A percentile compares a stretch with the other conserved stretches of the same genome.
These are phyloP conservation scores for Enteromius fasciolatus DNA, from an alignment of 2,797 vertebrate species.

Conservation along the genomic window DNA sequence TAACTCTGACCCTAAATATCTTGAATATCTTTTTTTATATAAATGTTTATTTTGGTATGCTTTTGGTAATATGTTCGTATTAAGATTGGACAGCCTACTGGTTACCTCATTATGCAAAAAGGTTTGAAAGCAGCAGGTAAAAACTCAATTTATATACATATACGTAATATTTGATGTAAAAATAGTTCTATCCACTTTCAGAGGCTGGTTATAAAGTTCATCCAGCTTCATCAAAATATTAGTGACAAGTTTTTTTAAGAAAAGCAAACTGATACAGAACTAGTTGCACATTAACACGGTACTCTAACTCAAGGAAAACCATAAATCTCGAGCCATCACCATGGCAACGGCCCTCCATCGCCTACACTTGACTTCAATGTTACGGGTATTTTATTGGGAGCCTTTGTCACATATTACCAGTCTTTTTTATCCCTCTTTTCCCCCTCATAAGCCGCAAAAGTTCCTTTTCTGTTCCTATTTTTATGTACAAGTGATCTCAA, in stretches of 20 bases:
- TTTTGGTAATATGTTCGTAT: neutral
- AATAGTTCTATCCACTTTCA: neutral
- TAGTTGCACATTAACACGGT: conserved; percentile 11
- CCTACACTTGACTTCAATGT: conserved; percentile 68
- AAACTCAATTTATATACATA: neutral
- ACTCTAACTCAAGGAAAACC: conserved; percentile 67
- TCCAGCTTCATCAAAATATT: neutral
- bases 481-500: conserved; percentile 89
- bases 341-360: conserved; percentile 59
- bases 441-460: conserved; percentile 78
- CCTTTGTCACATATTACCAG: conserved; percentile 77
- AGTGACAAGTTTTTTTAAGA: neutral
- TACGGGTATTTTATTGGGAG: conserved; percentile 77
- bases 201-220: neutral
- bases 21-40: neutral
- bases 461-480: conserved; percentile 86
- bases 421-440: conserved; percentile 72
- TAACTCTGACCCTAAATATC: neutral
- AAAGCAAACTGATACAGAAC: conserved; percentile 6
- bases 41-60: neutral
- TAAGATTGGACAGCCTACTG: neutral
- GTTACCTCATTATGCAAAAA: neutral
- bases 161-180: neutral
- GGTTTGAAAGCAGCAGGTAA: neutral
- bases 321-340: conserved; percentile 65